phyloP scores from a whole-genome alignment of 2,797 vertebrate genomes.

The Liasis olivaceus region DNA sequence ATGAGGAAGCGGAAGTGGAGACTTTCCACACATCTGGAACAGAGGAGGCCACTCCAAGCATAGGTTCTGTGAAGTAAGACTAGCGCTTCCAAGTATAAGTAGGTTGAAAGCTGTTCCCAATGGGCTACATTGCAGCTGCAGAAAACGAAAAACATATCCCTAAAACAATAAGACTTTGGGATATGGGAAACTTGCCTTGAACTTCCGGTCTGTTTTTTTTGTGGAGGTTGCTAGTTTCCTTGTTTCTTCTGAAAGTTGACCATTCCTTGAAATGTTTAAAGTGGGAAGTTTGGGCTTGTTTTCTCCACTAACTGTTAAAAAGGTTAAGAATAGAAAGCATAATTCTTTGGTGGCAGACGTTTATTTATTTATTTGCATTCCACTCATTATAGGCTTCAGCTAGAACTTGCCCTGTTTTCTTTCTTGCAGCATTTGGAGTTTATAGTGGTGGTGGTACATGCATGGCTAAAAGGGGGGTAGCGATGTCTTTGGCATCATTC shows the following conservation, averaged over 20 bases:
- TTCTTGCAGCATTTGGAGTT: too few relatives aligned
- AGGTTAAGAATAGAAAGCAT: too few relatives aligned
- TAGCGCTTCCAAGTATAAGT: neutral
- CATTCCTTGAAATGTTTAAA: neutral
- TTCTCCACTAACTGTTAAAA: too few relatives aligned
- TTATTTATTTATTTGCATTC: too few relatives aligned
- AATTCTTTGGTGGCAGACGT: too few relatives aligned
- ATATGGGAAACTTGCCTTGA: neutral
- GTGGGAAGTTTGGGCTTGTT: too few relatives aligned
- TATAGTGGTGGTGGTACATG: too few relatives aligned
- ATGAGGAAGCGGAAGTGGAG: conserved; percentile 1
- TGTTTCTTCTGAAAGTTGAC: neutral
- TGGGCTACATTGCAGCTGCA: conserved; percentile 19
- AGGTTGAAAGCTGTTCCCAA: neutral
- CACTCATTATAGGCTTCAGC: too few relatives aligned
- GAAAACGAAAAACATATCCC: conserved; percentile 12
- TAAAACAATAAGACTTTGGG: neutral
- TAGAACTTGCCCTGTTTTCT: too few relatives aligned
- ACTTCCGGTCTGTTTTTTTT: neutral
- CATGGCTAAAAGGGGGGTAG: too few relatives aligned
- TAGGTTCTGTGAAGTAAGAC: neutral
- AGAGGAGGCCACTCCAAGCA: neutral
- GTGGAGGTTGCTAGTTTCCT: neutral
- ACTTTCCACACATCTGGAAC: conserved; percentile 11
- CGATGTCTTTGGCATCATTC: too few relatives aligned